phyloP scores from a whole-genome alignment of 2,888 invertebrate genomes.

The Nebria brevicollis region DNA sequence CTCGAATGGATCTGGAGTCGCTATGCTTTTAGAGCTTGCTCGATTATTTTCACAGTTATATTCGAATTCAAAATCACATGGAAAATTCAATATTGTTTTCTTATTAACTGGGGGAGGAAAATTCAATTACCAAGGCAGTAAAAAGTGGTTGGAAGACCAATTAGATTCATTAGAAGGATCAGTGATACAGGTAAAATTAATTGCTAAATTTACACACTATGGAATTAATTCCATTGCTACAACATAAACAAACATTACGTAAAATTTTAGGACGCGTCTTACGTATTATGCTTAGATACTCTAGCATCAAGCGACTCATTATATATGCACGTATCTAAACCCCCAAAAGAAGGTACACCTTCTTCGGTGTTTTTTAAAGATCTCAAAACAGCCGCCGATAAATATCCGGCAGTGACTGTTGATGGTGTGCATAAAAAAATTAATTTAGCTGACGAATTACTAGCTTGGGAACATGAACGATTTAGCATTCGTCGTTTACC shows the following conservation, averaged over 20 bases:
- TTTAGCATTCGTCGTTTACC: constrained; percentile 92
- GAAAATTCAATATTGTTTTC: constrained; percentile 85
- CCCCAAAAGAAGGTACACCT: constrained; percentile 86
- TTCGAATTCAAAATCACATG: constrained; percentile 76
- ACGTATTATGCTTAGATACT: constrained; percentile 90
- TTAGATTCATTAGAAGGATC: constrained; percentile 80
- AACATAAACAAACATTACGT: neutral
- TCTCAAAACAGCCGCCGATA: constrained; percentile 67
- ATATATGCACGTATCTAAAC: constrained; percentile 95
- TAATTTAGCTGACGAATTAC: constrained; percentile 88
- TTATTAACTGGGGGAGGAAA: constrained; percentile 91
- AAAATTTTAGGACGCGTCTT: constrained; percentile 81
- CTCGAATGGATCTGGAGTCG: constrained; percentile 91
- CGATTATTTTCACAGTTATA: constrained; percentile 90
- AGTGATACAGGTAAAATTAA: constrained; percentile 72
- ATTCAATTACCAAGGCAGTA: constrained; percentile 92
- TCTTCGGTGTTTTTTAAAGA: constrained; percentile 75
- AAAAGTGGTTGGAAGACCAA: constrained; percentile 96
- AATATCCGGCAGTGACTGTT: constrained; percentile 64
- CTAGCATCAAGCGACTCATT: constrained; percentile 74
- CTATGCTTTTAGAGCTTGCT: constrained; percentile 86
- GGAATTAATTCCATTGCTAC: neutral
- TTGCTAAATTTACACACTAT: neutral
- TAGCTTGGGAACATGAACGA: constrained; percentile 98
- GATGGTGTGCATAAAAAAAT: constrained; percentile 94